phyloP scores from a whole-genome alignment of 2,113 vertebrate species.

The Peromyscus californicus region DNA sequence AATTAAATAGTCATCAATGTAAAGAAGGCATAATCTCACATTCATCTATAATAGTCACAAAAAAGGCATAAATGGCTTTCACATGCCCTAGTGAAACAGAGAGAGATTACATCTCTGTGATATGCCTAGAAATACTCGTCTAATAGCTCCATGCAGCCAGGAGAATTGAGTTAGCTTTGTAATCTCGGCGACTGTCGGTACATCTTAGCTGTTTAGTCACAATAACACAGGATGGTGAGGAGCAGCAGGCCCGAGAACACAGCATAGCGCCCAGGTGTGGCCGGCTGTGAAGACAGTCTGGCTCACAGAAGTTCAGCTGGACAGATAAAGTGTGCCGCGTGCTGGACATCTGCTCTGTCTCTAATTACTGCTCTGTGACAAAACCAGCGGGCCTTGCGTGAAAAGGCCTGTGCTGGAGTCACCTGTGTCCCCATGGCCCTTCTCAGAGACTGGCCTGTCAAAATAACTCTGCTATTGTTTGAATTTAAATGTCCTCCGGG shows the following conservation, averaged over 20 bases:
- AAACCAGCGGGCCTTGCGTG: neutral
- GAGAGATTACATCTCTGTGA: neutral
- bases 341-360: neutral
- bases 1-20: conserved; percentile 52
- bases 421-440: neutral
- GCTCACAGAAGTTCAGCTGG: conserved; percentile 26
- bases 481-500: neutral
- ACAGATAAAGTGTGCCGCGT: neutral
- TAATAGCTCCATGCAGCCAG: conserved; percentile 25
- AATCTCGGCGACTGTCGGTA: neutral
- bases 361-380: conserved; percentile 4
- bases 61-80: neutral
- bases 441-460: neutral
- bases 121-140: conserved; percentile 45
- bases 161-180: conserved; percentile 62
- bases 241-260: conserved; percentile 8
- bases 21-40: conserved; percentile 24
- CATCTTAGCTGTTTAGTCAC: conserved; percentile 12
- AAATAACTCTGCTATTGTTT: neutral
- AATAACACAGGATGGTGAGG: conserved; percentile 27
- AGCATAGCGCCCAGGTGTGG: neutral
- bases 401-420: neutral
- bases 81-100: conserved; percentile 36
- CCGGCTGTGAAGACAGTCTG: conserved; percentile 6
- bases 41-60: conserved; percentile 21